phyloP scores from a whole-genome alignment of 2,888 invertebrate genomes.

The Cataglyphis cursor region DNA sequence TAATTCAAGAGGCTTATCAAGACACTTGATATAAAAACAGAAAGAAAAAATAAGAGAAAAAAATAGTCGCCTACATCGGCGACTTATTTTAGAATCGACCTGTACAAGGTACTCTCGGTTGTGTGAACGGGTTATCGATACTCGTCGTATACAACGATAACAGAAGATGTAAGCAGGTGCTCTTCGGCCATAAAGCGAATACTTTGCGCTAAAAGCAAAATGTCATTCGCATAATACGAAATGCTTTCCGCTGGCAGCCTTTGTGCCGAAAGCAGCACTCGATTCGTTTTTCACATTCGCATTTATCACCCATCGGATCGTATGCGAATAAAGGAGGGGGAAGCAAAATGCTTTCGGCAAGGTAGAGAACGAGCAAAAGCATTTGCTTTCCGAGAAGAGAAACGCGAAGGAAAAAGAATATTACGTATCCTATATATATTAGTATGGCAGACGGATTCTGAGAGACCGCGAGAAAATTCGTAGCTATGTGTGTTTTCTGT shows the following conservation, averaged over 20 bases:
- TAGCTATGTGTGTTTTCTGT: neutral
- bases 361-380: conserved; percentile 31
- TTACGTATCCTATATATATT: conserved; percentile 8
- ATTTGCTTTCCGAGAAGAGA: conserved; percentile 28
- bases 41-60: neutral
- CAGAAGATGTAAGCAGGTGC: conserved; percentile 29
- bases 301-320: conserved; percentile 52
- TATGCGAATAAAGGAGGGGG: conserved; percentile 32
- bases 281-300: conserved; percentile 53
- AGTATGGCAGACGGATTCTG: conserved; percentile 5
- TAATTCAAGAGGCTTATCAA: neutral
- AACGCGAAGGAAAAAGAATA: conserved; percentile 32
- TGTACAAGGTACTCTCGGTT: neutral
- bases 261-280: conserved; percentile 49
- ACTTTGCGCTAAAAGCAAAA: conserved; percentile 49
- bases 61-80: neutral
- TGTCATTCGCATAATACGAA: conserved; percentile 48
- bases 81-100: conserved; percentile 2
- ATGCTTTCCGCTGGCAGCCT: conserved; percentile 30
- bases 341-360: conserved; percentile 26
- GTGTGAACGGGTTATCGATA: conserved; percentile 38
- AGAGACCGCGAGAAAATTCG: conserved; percentile 8
- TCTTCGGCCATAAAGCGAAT: conserved; percentile 3
- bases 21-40: neutral
- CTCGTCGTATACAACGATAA: conserved; percentile 22